These are phyloP conservation scores for Dexiosoma caninum DNA, from an alignment of 2,888 invertebrate genomes.

Conservation along the genomic window DNA sequence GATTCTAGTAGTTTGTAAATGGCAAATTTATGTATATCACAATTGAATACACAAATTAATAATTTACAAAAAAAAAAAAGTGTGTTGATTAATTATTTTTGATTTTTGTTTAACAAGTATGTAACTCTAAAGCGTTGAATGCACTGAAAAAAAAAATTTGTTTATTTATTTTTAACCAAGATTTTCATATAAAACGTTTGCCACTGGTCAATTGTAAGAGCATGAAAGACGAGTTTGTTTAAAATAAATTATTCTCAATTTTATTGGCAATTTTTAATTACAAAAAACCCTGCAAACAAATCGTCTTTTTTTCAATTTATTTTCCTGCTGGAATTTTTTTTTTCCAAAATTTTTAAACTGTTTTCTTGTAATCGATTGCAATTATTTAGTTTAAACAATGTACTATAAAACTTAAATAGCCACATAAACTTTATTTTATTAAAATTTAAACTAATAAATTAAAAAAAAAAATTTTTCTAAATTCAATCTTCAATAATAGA, in stretches of 20 bases:
- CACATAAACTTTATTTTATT: background rate
- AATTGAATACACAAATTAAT: background rate
- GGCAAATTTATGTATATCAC: conserved; percentile 9
- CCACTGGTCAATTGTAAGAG: background rate
- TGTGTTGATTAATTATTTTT: conserved; percentile 11
- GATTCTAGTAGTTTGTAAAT: conserved; percentile 63
- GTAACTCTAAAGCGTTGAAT: conserved; percentile 71
- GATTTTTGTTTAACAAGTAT: conserved; percentile 16
- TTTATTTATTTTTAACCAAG: background rate
- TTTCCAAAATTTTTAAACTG: conserved; percentile 12
- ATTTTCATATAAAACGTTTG: background rate
- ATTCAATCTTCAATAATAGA: conserved; percentile 72
- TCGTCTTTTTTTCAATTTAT: conserved; percentile 51
- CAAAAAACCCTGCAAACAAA: conserved; percentile 32
- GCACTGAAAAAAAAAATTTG: conserved; percentile 64
- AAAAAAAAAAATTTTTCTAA: conserved; percentile 31
- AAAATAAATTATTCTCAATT: background rate
- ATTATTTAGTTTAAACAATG: conserved; percentile 16
- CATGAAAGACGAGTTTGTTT: conserved; percentile 35
- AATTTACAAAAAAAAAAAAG: background rate
- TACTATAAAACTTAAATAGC: background rate
- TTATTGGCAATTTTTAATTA: conserved; percentile 7
- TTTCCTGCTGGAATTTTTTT: conserved; percentile 65
- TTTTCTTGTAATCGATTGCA: conserved; percentile 38
- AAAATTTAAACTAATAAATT: conserved; percentile 55